phyloP scores from a whole-genome alignment of 2,113 vertebrate genomes.

The Hirundichthys speculiger region DNA sequence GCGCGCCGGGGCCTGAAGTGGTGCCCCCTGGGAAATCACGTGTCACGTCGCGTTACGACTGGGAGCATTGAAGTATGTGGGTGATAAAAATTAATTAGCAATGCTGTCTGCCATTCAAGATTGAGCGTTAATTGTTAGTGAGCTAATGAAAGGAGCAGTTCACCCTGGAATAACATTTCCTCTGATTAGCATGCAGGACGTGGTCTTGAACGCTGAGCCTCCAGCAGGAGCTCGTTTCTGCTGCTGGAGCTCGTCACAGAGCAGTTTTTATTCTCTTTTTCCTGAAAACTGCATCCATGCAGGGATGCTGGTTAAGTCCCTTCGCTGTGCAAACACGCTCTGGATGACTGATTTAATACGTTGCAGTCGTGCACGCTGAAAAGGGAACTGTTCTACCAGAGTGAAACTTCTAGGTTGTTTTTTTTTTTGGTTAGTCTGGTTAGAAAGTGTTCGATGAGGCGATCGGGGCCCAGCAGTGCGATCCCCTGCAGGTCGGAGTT shows the following conservation, averaged over 20 bases:
- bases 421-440: slow-evolving; percentile 56
- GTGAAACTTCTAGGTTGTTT: slow-evolving; percentile 20
- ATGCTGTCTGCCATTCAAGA: slow-evolving; percentile 14
- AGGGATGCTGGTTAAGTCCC: not conserved
- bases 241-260: slow-evolving; percentile 1
- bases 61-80: slow-evolving; percentile 33
- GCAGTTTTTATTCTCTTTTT: not conserved
- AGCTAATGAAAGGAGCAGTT: slow-evolving; percentile 56
- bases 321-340: not conserved
- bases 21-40: slow-evolving; percentile 18
- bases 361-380: slow-evolving; percentile 5
- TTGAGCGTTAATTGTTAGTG: slow-evolving; percentile 60
- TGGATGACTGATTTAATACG: not conserved
- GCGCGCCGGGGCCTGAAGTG: not conserved
- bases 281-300: not conserved
- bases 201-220: not conserved
- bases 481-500: slow-evolving; percentile 72
- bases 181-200: slow-evolving; percentile 19
- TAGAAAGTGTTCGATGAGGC: slow-evolving; percentile 58
- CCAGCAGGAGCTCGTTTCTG: not conserved
- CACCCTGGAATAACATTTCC: slow-evolving; percentile 51
- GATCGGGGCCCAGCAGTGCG: slow-evolving; percentile 75
- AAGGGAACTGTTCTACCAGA: slow-evolving; percentile 34
- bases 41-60: slow-evolving; percentile 8
- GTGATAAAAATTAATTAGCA: slow-evolving; percentile 37